phyloP scores from a whole-genome alignment of 2,888 invertebrate genomes.

The Dexiosoma caninum region DNA sequence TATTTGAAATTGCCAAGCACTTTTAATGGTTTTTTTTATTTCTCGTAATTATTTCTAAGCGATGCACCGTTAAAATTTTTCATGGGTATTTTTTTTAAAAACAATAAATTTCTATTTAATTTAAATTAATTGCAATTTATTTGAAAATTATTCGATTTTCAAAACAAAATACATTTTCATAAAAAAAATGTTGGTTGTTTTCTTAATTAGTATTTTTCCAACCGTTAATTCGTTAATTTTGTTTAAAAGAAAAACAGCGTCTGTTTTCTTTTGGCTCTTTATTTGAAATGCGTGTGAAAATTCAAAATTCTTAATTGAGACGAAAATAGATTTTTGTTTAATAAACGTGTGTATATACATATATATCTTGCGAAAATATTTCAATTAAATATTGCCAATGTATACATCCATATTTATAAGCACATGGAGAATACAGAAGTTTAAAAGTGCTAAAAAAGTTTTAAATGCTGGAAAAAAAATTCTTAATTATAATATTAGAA shows the following conservation, averaged over 20 bases:
- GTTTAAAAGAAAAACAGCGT: constrained; percentile 27
- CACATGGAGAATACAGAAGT: not conserved
- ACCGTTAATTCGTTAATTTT: constrained; percentile 5
- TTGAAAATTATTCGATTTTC: not conserved
- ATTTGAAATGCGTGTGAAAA: constrained; percentile 42
- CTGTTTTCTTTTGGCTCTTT: constrained; percentile 34
- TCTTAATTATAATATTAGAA: too few relatives aligned
- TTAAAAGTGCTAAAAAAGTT: not conserved
- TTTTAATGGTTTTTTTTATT: too few relatives aligned
- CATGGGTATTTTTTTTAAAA: not conserved
- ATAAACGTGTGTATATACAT: constrained; percentile 16
- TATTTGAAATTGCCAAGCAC: too few relatives aligned
- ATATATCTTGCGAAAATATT: constrained; percentile 14
- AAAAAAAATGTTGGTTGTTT: not conserved
- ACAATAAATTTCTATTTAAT: not conserved
- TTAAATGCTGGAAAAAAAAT: too few relatives aligned
- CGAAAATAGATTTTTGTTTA: constrained; percentile 56
- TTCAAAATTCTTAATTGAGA: constrained; percentile 36
- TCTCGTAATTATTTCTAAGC: too few relatives aligned
- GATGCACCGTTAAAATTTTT: too few relatives aligned
- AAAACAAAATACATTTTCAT: not conserved
- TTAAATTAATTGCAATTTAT: not conserved
- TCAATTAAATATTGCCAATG: not conserved
- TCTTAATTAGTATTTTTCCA: not conserved
- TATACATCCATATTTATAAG: not conserved